Base-by-base conservation (phyloP, 92 coral and sea anemone species). In the Zoanthus gigantus region DNA sequence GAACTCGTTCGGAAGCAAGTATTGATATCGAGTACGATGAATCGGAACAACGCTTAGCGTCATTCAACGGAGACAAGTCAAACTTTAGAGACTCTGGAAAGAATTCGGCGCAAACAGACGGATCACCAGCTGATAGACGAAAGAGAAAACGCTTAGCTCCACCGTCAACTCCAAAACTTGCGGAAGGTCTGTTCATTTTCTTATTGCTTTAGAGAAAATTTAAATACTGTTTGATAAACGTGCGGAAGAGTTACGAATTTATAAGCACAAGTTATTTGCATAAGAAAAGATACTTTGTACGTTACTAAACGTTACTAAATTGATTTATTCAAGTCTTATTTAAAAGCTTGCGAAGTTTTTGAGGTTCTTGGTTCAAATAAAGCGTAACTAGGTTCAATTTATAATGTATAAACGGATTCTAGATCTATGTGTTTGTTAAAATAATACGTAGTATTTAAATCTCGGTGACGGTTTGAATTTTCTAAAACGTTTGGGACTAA, bases 1-100 rank as follows among this genome's bases (percentile, higher is more conserved):
- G 90, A 50, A 89, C 95, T 78, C 92, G 95, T 37, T 91, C 94
- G n/a, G 96, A 97, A 76, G 99, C 96, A 74, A 93, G 97, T 50
- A 87, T 95, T 77, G 96, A 89, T 12, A 87, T 93, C 48, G 68
- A 90, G 13, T 67, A 31, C 31, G 97, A 95, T 52, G 80, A 76
- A 58, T 88, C 92, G 29, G 91, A 93, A 74, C 89, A 88, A 52
- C 86, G 86, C 47, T 56, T 82, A 1, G 87, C 77, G 61, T 82
- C 90, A 6, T 74, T 87, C 74, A 90, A 87, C 18, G 92, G 83
- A 37, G 90, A 87, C 32, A 74, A 66, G 32, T 72, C 88, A 5
- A 87, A 77, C 65, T 76, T 87, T 16, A 74, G 88, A 32, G 78
- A 88, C 9, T 86, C 89, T 15, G 88, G 84, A 47, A 92, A 91